These are phyloP conservation scores for Caenorhabditis sulstoni DNA, from an alignment of 2,888 invertebrate species.

Conservation along the genomic window DNA sequence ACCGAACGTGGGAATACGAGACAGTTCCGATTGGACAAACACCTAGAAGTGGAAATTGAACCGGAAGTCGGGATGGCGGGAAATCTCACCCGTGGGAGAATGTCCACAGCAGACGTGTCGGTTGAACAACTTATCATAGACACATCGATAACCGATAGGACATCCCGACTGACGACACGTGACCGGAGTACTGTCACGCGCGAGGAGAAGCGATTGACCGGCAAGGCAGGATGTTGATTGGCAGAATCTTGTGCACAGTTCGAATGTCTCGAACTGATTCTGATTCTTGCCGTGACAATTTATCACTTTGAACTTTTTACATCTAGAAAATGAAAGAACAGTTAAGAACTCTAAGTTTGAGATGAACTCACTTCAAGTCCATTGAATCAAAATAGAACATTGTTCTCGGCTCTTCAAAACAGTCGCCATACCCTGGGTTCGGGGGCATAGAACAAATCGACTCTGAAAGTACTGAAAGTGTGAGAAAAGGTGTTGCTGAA, in stretches of 20 bases:
- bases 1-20: slow-evolving; percentile 52
- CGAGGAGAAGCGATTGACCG: slow-evolving; percentile 61
- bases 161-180: slow-evolving; percentile 49
- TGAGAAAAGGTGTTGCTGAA: neutral
- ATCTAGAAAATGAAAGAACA: too few species aligned
- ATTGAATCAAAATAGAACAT: slow-evolving; percentile 66
- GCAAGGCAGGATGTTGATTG: slow-evolving; percentile 64
- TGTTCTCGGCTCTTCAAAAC: slow-evolving; percentile 55
- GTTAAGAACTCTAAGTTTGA: neutral
- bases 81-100: slow-evolving; percentile 48
- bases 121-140: slow-evolving; percentile 64
- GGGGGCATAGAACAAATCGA: slow-evolving; percentile 67
- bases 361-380: slow-evolving; percentile 56
- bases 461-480: slow-evolving; percentile 32
- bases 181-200: slow-evolving; percentile 61
- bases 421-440: slow-evolving; percentile 69
- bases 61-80: neutral
- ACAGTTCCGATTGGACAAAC: slow-evolving; percentile 65
- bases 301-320: slow-evolving; percentile 67
- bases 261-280: slow-evolving; percentile 63
- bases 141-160: slow-evolving; percentile 64
- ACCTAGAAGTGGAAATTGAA: slow-evolving; percentile 35
- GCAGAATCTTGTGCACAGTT: slow-evolving; percentile 63
- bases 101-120: slow-evolving; percentile 68
- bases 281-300: slow-evolving; percentile 60